A percentile compares a stretch with the other conserved stretches of the same genome.
phyloP scores from a whole-genome alignment of 2,113 vertebrate genomes.

The Hemichromis elongatus region DNA sequence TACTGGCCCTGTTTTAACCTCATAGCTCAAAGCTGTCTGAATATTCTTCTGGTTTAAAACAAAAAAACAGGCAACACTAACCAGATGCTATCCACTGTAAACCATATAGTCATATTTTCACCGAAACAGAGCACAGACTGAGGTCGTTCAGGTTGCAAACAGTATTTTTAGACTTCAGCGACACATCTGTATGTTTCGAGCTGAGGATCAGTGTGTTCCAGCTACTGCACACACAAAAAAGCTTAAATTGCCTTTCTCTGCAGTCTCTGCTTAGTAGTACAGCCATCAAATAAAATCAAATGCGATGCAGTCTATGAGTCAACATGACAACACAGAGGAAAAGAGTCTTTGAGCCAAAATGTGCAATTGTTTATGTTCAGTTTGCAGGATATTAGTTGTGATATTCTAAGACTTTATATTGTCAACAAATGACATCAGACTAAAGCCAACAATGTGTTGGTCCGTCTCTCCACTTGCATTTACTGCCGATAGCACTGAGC shows the following conservation, averaged over 20 bases:
- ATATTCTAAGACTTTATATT: not conserved
- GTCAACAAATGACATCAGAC: not conserved
- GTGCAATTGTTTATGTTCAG: not conserved
- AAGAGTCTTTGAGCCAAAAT: not conserved
- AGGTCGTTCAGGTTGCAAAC: not conserved
- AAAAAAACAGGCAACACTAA: not conserved
- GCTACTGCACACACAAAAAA: not conserved
- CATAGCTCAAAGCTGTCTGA: conserved; percentile 12
- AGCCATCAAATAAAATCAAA: not conserved
- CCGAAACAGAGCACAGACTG: not conserved
- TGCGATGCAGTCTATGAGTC: not conserved
- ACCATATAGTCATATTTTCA: not conserved
- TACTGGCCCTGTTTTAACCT: conserved; percentile 39
- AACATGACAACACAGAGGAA: not conserved
- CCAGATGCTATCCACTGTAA: not conserved
- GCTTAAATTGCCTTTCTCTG: not conserved
- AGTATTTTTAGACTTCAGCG: not conserved
- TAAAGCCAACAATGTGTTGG: not conserved
- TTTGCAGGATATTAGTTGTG: not conserved
- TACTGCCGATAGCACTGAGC: not conserved
- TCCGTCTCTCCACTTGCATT: not conserved
- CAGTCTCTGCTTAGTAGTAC: not conserved
- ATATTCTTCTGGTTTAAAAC: not conserved
- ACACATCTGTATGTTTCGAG: not conserved
- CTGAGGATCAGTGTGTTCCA: not conserved